Evolutionary conservation across 1,140 invertebrate species (phyloP).

Genomic region (Galendromus occidentalis): DNA sequence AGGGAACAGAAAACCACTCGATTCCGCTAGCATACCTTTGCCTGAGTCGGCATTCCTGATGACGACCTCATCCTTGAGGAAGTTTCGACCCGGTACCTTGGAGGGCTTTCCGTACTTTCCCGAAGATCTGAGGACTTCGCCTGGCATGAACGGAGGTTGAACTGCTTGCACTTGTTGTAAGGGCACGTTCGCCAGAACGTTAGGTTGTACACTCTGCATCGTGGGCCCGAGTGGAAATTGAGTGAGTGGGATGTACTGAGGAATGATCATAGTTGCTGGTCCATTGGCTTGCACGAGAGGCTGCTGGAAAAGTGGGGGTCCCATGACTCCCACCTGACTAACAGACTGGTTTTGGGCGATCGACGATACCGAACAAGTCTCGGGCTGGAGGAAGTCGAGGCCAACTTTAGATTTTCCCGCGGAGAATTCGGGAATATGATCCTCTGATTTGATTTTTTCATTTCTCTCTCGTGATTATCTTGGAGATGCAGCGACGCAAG

Average conservation of each 20-base stretch:
- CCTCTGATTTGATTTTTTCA: too few species aligned
- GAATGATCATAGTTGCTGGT: constrained; percentile 6
- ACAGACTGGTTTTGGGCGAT: neutral
- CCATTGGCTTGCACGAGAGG: neutral
- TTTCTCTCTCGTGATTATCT: too few species aligned
- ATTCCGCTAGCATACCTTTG: constrained; percentile 78
- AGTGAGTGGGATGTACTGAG: neutral
- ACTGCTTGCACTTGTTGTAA: constrained; percentile 11
- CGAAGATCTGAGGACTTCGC: constrained; percentile 62
- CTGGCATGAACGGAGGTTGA: constrained; percentile 41
- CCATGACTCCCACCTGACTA: neutral
- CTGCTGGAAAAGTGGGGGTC: neutral
- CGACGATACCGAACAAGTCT: neutral
- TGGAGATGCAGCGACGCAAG: too few species aligned
- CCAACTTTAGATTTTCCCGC: too few species aligned
- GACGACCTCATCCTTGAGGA: constrained; percentile 77
- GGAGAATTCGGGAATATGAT: too few species aligned
- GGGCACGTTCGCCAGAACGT: neutral
- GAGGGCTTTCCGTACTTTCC: constrained; percentile 71
- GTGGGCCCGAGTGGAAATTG: neutral
- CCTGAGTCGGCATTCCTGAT: constrained; percentile 80
- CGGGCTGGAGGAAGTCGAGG: neutral
- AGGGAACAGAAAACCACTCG: neutral
- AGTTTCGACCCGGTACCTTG: constrained; percentile 64
- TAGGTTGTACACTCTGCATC: neutral